Evolutionary conservation across 2,888 invertebrate species (phyloP).

Genomic region (Diploptera punctata): DNA sequence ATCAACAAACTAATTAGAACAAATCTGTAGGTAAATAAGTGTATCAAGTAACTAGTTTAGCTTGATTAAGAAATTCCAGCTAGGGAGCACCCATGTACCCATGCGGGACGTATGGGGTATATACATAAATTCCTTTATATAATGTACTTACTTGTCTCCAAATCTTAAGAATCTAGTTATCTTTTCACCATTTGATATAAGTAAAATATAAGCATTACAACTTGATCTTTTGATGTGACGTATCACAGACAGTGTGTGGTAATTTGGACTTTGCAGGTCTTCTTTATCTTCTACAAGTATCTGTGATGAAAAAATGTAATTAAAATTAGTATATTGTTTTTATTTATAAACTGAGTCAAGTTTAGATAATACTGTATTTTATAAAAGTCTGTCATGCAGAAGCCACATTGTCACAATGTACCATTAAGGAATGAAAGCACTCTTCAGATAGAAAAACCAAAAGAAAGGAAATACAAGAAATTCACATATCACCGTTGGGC

Average conservation of each 20-base stretch:
- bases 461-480: too few relatives aligned
- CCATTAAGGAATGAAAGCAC: background rate
- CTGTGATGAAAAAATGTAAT: conserved; percentile 51
- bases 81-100: too few relatives aligned
- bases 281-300: conserved; percentile 67
- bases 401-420: background rate
- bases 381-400: background rate
- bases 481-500: too few relatives aligned
- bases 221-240: conserved; percentile 64
- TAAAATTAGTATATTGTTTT: background rate
- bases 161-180: conserved; percentile 70
- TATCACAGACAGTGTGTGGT: conserved; percentile 63
- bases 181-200: conserved; percentile 75
- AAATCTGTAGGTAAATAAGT: too few relatives aligned
- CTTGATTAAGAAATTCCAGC: too few relatives aligned
- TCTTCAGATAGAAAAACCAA: too few relatives aligned
- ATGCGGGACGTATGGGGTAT: too few relatives aligned
- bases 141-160: conserved; percentile 71
- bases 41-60: too few relatives aligned
- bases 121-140: too few relatives aligned
- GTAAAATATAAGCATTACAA: conserved; percentile 74
- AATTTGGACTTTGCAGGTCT: conserved; percentile 68
- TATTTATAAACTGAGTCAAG: background rate
- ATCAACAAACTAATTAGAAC: too few relatives aligned
- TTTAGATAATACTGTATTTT: background rate